phyloP scores from a whole-genome alignment of 2,797 vertebrate genomes.

The Columba guinea region DNA sequence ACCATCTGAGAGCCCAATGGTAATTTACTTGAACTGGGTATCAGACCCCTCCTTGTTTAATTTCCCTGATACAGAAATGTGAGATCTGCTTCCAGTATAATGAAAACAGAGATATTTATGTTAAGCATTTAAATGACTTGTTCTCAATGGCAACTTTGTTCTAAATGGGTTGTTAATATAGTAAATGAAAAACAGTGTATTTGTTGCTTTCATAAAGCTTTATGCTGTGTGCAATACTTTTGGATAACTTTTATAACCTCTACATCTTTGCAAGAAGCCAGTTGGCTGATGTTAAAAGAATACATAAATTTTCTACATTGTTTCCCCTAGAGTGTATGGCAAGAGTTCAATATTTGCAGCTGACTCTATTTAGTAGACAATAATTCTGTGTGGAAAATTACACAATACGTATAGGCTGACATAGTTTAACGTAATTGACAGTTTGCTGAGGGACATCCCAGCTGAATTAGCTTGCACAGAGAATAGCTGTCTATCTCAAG shows the following conservation, averaged over 20 bases:
- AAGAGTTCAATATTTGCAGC: constrained; percentile 47
- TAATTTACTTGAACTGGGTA: neutral
- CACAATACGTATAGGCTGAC: neutral
- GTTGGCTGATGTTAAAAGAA: constrained; percentile 22
- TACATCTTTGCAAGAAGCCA: neutral
- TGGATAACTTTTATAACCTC: neutral
- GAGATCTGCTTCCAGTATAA: neutral
- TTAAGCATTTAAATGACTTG: neutral
- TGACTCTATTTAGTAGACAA: constrained; percentile 52
- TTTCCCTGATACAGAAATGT: neutral
- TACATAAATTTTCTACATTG: neutral
- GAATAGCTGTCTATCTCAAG: constrained; percentile 32
- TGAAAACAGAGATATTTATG: neutral
- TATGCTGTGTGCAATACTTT: neutral
- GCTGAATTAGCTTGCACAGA: constrained; percentile 1
- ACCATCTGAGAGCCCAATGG: neutral
- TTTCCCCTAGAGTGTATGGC: neutral
- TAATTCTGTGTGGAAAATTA: constrained; percentile 45
- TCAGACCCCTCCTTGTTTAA: neutral
- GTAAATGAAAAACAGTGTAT: neutral
- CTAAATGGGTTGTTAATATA: neutral
- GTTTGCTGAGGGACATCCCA: constrained; percentile 27
- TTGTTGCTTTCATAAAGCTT: constrained; percentile 25
- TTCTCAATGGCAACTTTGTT: neutral
- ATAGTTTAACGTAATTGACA: constrained; percentile 56